Evolutionary conservation across 2,797 vertebrate genomes (phyloP).

Genomic region (Myotis myotis): DNA sequence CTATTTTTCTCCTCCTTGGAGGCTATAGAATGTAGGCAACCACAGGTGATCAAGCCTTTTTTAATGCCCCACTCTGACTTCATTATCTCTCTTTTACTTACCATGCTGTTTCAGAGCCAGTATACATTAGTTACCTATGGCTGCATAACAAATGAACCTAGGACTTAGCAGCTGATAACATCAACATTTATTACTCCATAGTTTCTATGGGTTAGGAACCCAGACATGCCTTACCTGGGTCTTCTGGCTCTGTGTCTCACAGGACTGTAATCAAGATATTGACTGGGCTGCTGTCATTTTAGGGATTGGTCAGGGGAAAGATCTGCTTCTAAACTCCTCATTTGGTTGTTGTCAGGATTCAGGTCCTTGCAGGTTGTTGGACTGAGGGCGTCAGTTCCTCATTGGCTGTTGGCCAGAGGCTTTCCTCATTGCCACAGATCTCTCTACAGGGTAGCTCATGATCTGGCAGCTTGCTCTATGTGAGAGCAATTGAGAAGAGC

Average conservation of each 20-base stretch:
- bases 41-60: background rate
- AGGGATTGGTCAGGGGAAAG: background rate
- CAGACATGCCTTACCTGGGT: background rate
- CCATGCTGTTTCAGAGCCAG: background rate
- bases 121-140: background rate
- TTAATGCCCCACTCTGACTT: background rate
- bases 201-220: background rate
- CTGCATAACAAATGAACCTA: background rate
- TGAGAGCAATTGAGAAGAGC: background rate
- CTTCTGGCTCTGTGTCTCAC: background rate
- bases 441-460: background rate
- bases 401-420: background rate
- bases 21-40: background rate
- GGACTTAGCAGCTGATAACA: background rate
- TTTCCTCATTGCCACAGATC: background rate
- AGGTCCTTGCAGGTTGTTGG: background rate
- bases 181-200: background rate
- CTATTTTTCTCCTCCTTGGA: background rate
- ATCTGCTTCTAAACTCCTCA: background rate
- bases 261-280: background rate
- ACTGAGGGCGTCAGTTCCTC: background rate
- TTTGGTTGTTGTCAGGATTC: background rate
- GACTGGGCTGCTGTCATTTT: background rate
- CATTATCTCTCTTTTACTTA: conserved; percentile 11
- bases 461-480: background rate